Base-by-base conservation (phyloP, 2,797 vertebrate genomes). In the Scarus forsteni region DNA sequence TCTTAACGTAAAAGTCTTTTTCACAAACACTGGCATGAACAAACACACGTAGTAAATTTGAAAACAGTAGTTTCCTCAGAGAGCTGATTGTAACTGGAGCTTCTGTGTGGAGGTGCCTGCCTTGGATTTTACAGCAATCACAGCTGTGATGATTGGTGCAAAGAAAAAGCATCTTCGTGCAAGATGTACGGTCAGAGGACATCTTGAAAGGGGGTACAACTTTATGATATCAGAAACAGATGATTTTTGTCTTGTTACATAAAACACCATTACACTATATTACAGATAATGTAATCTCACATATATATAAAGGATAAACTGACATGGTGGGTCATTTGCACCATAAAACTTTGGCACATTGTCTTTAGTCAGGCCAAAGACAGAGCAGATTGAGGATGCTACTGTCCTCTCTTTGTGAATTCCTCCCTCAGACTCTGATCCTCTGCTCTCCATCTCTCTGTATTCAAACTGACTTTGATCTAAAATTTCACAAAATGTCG, bases 401-500 rank as follows among this genome's bases (percentile, higher is more conserved):
- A 12, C 50, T 34, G 6, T 51, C 50, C 50, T 13, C 19, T 51
- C 19, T 27, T 51, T 34, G 50, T 51, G 50, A 35, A 34, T 51
- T 51, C 18, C 13, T 34, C 50, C 50, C 50, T 34, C 50, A 13
- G 19, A 58, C 45, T 54, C 7, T 36, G 42, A 43, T 43, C 62
- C 52, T 9, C n/a, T 46, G 7, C 36, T 27, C 11, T 15, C n/a
- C 13, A 13, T 52, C 13, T 53, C 19, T 14, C 34, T 15, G 8
- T 44, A 3, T 44, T 51, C 18, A 45, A 36, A 16, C 42, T 68
- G 16, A 54, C 27, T 52, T 43, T 61, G 65, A 38, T 61, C 27
- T 66, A 14, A 44, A 67, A 65, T 50, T 19, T 52, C 52, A 48
- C 46, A 73, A 55, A 27, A 67, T 12, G 8, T 36, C 12, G 14